These are phyloP conservation scores for Muraenolepis orangiensis DNA, from an alignment of 2,797 vertebrate species.

Conservation along the genomic window DNA sequence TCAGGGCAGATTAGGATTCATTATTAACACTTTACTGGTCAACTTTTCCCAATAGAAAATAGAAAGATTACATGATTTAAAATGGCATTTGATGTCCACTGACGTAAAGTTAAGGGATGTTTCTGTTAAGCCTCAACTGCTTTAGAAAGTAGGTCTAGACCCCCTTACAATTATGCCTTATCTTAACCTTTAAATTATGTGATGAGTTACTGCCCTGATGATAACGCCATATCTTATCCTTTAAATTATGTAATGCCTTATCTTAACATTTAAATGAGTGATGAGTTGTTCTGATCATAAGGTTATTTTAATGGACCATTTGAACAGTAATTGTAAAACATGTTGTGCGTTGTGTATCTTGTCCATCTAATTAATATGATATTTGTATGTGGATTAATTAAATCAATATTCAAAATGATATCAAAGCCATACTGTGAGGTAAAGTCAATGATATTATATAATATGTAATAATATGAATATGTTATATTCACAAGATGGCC, in stretches of 20 bases:
- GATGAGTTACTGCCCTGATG: slow-evolving; percentile 24
- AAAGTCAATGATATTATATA: neutral
- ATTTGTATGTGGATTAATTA: neutral
- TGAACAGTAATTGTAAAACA: neutral
- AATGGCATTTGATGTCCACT: neutral
- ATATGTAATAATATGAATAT: no score
- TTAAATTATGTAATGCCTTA: no score
- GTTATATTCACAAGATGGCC: neutral
- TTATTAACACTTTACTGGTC: neutral
- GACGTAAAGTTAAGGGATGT: neutral
- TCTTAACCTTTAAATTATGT: no score
- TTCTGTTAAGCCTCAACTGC: neutral
- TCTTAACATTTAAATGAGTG: neutral
- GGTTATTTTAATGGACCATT: neutral
- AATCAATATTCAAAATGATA: neutral
- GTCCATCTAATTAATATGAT: neutral
- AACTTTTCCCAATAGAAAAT: slow-evolving; percentile 30
- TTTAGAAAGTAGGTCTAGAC: neutral
- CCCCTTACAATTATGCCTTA: no score
- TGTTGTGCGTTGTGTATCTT: no score
- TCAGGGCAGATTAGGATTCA: neutral
- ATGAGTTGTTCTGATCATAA: neutral
- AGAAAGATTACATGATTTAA: slow-evolving; percentile 27
- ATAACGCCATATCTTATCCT: slow-evolving; percentile 24
- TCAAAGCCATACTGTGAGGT: neutral